Evolutionary conservation across 2,888 invertebrate genomes (phyloP), one percentile per base, ranked within the genome.

Genomic region (Acleris laterana): DNA sequence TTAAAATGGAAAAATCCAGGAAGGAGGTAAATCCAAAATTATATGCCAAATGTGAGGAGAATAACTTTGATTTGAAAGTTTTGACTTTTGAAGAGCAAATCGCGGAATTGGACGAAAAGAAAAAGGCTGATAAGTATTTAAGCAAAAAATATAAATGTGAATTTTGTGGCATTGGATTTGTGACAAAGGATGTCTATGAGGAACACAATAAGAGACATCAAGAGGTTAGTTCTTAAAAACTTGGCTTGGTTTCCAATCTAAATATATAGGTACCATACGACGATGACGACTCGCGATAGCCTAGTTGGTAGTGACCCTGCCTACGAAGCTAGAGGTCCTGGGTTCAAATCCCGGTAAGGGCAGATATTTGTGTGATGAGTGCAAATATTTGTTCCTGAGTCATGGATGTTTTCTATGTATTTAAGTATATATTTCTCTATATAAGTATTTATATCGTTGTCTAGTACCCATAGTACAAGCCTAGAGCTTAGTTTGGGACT

Each of bases 101-200:
- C 13, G 50, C 52, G 20, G 71, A 71, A 7, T 66, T 71, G 32
- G 62, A 65, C 42, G 61, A 58, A 16, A 71, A 68, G 56, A 69
- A 68, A 25, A 68, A 25, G 22, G 56, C 63, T 1, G 59, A 53
- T 2, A 70, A 66, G 32, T 71, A 69, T 62, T 59, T 58, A n/a
- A 66, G 63, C 19, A 70, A 56, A 55, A 55, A 58, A 42, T 68
- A 55, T 19, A 68, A 68, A 32, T 71, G 71, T 51, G 63, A 66
- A 11, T 62, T 65, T 16, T 71, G 71, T 49, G 71, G 63, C 1
- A 51, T 71, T 9, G 63, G 71, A 9, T 71, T 70, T 60, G 50
- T 71, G 1, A 68, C 70, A 6, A 57, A 59, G 5, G 71, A 70
- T 11, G 65, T 69, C 9, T 71, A 57, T 50, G 65, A 70, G 6